Evolutionary conservation across 1,140 invertebrate species (phyloP), one percentile per base, ranked within the genome.

Genomic region (Colletes gigas): DNA sequence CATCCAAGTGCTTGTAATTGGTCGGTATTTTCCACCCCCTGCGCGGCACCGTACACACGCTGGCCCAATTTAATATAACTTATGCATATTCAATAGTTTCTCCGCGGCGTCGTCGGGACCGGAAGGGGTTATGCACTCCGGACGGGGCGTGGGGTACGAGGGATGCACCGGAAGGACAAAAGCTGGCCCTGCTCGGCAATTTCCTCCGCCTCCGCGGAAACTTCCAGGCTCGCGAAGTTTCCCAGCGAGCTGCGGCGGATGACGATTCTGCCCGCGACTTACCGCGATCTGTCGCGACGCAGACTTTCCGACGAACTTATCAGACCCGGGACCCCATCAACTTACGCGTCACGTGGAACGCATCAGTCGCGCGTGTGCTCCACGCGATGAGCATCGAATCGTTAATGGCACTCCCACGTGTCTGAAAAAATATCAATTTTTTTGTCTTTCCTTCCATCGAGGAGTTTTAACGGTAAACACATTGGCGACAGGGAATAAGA

Each of bases 1-100:
- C 78, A 87, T 83, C 69, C 70, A 83, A 83, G 78, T 82, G 66
- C 69, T 85, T 84, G 84, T 90, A 90, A 90, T 89, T 89, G 83
- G 85, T 86, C 83, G 68, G 74, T 77, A 84, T 88, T 88, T 66
- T 74, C 65, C 62, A 62, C 60, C 66, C 84, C 83, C 78, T 78
- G 71, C 81, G 63, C 67, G 41, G 67, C 68, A 60, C 70, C 52
- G 82, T 88, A 82, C 83, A 90, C 83, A 85, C 84, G 89, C 82
- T 89, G 84, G 87, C 83, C 88, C 86, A 92, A 92, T 92, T 92
- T 90, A 91, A 92, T 90, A 91, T 90, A 89, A 90, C 89, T 91
- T 89, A 92, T 92, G 91, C 89, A 92, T 93, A 92, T 93, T 91
- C 91, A 91, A 92, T 91, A 90, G 88, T 84, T 87, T 76, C 73